These are phyloP conservation scores for Prosapia bicincta DNA, from an alignment of 2,888 invertebrate species.

Conservation along the genomic window DNA sequence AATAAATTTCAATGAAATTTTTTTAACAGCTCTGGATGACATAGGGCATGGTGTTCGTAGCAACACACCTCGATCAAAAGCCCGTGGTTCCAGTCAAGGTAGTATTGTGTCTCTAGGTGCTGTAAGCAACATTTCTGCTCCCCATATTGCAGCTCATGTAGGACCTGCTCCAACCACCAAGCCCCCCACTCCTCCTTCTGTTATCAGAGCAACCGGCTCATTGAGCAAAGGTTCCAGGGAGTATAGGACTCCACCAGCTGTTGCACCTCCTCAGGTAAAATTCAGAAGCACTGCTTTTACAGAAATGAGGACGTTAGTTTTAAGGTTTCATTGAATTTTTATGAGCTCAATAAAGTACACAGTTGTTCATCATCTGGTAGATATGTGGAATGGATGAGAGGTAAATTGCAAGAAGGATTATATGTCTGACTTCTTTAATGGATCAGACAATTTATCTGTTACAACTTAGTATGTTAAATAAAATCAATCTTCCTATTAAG, in stretches of 20 bases:
- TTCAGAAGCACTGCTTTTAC: background rate
- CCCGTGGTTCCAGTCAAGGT: slow-evolving; percentile 68
- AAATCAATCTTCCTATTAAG: too few species aligned
- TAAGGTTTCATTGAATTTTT: too few species aligned
- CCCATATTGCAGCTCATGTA: slow-evolving; percentile 54
- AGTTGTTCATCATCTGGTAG: too few species aligned
- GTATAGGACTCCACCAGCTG: slow-evolving; percentile 93
- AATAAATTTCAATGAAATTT: too few species aligned
- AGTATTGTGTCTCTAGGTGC: slow-evolving; percentile 51
- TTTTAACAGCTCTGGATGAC: slow-evolving; percentile 73
- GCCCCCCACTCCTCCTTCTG: slow-evolving; percentile 92
- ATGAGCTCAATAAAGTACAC: too few species aligned
- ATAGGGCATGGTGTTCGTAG: slow-evolving; percentile 86
- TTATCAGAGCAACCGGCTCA: slow-evolving; percentile 56
- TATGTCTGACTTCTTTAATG: too few species aligned
- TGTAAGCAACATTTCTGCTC: slow-evolving; percentile 37
- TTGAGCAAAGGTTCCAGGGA: slow-evolving; percentile 62
- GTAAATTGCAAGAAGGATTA: too few species aligned
- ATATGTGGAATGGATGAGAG: too few species aligned
- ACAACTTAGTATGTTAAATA: too few species aligned
- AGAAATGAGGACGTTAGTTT: too few species aligned
- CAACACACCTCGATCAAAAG: slow-evolving; percentile 68
- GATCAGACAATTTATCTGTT: too few species aligned
- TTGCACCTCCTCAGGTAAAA: slow-evolving; percentile 86
- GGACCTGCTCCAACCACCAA: slow-evolving; percentile 91